phyloP scores from a whole-genome alignment of 2,113 vertebrate genomes.

The Istiophorus platypterus region DNA sequence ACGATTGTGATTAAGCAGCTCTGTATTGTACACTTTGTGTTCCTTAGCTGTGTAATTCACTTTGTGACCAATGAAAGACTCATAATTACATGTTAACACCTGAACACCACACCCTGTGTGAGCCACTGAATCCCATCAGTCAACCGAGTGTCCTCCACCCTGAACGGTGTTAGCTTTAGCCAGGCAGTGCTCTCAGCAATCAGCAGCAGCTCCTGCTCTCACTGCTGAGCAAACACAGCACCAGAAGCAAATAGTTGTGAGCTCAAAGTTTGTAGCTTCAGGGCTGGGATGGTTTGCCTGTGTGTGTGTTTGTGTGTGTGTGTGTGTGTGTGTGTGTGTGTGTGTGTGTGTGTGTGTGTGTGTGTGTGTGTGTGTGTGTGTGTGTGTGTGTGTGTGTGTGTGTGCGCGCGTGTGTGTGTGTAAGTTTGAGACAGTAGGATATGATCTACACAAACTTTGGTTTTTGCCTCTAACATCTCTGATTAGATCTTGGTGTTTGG shows the following conservation, averaged over 20 bases:
- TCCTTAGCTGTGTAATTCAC: constrained; percentile 74
- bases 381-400: constrained; percentile 28
- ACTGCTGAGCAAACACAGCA: constrained; percentile 79
- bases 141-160: constrained; percentile 76
- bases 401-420: constrained; percentile 40
- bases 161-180: constrained; percentile 69
- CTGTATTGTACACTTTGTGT: constrained; percentile 52
- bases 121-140: constrained; percentile 83
- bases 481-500: constrained; percentile 55
- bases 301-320: constrained; percentile 26
- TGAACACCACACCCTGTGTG: constrained; percentile 79
- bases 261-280: constrained; percentile 80
- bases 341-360: constrained; percentile 24
- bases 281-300: constrained; percentile 80
- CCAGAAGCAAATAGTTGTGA: constrained; percentile 72
- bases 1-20: constrained; percentile 67
- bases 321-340: constrained; percentile 40
- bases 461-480: constrained; percentile 70
- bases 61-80: constrained; percentile 83
- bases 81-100: constrained; percentile 85
- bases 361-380: constrained; percentile 37
- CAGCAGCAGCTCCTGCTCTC: constrained; percentile 68
- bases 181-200: constrained; percentile 58
- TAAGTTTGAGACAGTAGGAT: constrained; percentile 46
- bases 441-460: constrained; percentile 72